Base-by-base conservation (phyloP, 2,113 vertebrate species). In the Alectura lathami region DNA sequence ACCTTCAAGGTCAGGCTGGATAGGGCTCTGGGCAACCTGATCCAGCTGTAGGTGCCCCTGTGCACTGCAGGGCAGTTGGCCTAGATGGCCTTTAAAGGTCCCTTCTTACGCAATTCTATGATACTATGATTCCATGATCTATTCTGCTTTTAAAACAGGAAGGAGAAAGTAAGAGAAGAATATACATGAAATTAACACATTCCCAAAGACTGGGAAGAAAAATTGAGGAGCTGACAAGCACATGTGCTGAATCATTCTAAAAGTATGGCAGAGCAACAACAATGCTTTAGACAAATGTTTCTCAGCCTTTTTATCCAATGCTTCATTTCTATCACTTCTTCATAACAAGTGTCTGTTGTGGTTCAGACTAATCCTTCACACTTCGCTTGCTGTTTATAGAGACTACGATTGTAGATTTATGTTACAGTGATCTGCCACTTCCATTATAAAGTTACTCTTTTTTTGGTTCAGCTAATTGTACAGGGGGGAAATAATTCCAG, bases 121-220 rank as follows among this genome's bases (percentile, higher is more conserved):
- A n/a, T n/a, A n/a, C n/a, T n/a, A n/a, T n/a, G n/a, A n/a, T n/a
- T n/a, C n/a, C n/a, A n/a, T n/a, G n/a, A 51, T 9, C 24, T 23
- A 17, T 23, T 47, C 43, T 24, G 50, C 30, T 63, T 26, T 38
- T 64, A 68, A 29, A 59, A 7, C 8, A 29, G 34, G 11, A 26
- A 9, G 34, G 24, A 29, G 72, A 69, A 40, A 15, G 16, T 2
- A 2, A 20, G 62, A 45, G 18, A 13, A 81, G 29, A 86, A 32
- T 20, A 77, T 7, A 4, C 0, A 2, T 0, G 6, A 40, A 73
- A 66, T 40, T 0, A 36, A 34, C 27, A 45, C 30, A 5, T 32
- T 77, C 13, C 21, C 34, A 53, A 32, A 70, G 51, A 45, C 8
- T 2, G 7, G 23, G 8, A 56, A 64, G 17, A 51, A 85, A 73